Conservation (phyloP, 1,140 invertebrate species). For the Andrena cerasifolii region DNA sequence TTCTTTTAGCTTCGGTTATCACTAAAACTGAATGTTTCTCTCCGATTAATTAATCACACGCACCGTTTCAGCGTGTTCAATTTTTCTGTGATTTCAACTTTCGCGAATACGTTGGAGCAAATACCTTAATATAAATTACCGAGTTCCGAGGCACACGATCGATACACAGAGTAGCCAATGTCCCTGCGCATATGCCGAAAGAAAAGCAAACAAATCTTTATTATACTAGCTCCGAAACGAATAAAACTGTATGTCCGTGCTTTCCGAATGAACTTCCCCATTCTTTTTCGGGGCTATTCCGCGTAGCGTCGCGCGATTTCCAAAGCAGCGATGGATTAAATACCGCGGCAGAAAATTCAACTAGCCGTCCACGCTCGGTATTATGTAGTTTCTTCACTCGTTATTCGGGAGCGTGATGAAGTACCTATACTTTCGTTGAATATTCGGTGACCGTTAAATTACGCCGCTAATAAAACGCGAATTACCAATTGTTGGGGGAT, state of each 20-base stretch:
- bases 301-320: neutral
- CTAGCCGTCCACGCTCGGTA: neutral
- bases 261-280: neutral
- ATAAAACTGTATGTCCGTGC: neutral
- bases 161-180: neutral
- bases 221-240: neutral
- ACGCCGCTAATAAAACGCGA: constrained; percentile 23
- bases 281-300: no score
- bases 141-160: neutral
- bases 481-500: constrained; percentile 51
- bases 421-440: no score
- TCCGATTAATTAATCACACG: neutral
- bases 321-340: neutral
- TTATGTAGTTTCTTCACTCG: neutral
- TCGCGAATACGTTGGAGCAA: no score
- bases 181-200: neutral
- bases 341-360: neutral
- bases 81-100: constrained; percentile 4
- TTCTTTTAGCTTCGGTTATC: no score
- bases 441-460: constrained; percentile 22
- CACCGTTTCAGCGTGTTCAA: neutral
- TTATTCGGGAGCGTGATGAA: neutral
- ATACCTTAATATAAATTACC: constrained; percentile 34
- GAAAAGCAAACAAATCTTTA: constrained; percentile 29
- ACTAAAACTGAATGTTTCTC: no score